Percentiles rank a stretch among this genome's conserved stretches.
Evolutionary conservation across 2,113 vertebrate genomes (phyloP).

Genomic region (Mesitornis unicolor): DNA sequence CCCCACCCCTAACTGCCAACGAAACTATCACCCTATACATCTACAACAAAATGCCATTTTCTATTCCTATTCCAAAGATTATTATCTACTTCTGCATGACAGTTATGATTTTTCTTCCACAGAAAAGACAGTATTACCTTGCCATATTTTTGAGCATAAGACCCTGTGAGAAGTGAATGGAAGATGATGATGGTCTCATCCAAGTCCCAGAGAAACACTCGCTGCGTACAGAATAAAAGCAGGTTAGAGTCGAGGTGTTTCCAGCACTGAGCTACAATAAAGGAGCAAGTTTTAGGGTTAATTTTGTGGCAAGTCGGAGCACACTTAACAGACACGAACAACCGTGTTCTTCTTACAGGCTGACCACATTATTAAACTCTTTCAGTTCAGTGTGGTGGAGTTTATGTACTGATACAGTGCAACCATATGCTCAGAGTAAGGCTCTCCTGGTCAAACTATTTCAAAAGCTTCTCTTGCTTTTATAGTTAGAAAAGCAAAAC

Average conservation of each 20-base stretch:
- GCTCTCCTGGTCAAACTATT: not conserved
- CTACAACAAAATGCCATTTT: not conserved
- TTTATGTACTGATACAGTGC: not conserved
- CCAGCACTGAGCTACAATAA: not conserved
- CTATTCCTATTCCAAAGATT: not conserved
- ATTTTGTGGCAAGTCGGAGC: not conserved
- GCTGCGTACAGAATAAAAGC: constrained; percentile 69
- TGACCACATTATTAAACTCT: not conserved
- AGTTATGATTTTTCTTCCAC: not conserved
- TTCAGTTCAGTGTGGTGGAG: not conserved
- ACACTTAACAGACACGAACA: not conserved
- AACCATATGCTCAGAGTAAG: not conserved
- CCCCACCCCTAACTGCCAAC: not conserved
- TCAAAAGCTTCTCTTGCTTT: not conserved
- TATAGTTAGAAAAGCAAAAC: not conserved
- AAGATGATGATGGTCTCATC: constrained; percentile 99
- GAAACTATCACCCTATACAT: not conserved
- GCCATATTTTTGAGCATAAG: constrained; percentile 95
- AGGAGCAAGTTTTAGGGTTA: not conserved
- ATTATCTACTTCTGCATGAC: not conserved
- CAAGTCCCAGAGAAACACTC: constrained; percentile 96
- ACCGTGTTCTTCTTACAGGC: not conserved
- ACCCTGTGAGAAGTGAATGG: constrained; percentile 96
- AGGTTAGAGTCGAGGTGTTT: not conserved
- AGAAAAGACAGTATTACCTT: constrained; percentile 78